A percentile compares a stretch with the other conserved stretches of the same genome.
Evolutionary conservation across 2,113 vertebrate species (phyloP).

Genomic region (Entelurus aequoreus): DNA sequence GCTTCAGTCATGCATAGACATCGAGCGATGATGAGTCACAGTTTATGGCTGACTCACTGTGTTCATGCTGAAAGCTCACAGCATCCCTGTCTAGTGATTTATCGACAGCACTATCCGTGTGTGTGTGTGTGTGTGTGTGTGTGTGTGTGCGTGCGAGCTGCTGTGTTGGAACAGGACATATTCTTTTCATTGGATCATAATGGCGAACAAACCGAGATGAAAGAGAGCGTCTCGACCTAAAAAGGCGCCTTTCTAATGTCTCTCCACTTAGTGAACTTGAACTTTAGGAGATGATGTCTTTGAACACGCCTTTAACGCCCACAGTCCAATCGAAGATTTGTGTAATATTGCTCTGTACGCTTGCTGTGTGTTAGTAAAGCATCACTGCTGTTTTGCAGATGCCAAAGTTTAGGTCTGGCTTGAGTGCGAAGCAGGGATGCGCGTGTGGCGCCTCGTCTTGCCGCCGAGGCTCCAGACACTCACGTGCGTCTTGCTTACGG

Average conservation of each 20-base stretch:
- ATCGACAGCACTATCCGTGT: slow-evolving; percentile 8
- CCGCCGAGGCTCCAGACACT: too few relatives aligned
- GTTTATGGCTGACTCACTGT: slow-evolving; percentile 33
- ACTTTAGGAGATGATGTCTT: background rate
- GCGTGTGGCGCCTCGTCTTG: too few relatives aligned
- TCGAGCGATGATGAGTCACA: slow-evolving; percentile 37
- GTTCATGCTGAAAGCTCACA: slow-evolving; percentile 24
- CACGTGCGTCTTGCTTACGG: too few relatives aligned
- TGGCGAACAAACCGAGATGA: slow-evolving; percentile 7
- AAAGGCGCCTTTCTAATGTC: slow-evolving; percentile 13
- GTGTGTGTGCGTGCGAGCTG: background rate
- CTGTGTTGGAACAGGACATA: slow-evolving; percentile 5
- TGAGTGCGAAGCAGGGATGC: too few relatives aligned
- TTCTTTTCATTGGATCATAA: slow-evolving; percentile 7
- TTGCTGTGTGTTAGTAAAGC: too few relatives aligned
- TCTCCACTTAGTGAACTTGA: background rate
- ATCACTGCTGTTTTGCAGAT: too few relatives aligned
- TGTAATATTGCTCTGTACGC: too few relatives aligned
- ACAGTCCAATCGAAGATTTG: too few relatives aligned
- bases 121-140: slow-evolving; percentile 1
- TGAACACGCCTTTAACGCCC: too few relatives aligned
- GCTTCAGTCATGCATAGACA: slow-evolving; percentile 15
- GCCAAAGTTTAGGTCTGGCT: too few relatives aligned
- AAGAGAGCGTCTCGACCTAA: slow-evolving; percentile 3
- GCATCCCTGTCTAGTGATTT: slow-evolving; percentile 31